A percentile compares a stretch with the other conserved stretches of the same genome.
phyloP scores from a whole-genome alignment of 2,113 vertebrate genomes.

The Patagioenas fasciata region DNA sequence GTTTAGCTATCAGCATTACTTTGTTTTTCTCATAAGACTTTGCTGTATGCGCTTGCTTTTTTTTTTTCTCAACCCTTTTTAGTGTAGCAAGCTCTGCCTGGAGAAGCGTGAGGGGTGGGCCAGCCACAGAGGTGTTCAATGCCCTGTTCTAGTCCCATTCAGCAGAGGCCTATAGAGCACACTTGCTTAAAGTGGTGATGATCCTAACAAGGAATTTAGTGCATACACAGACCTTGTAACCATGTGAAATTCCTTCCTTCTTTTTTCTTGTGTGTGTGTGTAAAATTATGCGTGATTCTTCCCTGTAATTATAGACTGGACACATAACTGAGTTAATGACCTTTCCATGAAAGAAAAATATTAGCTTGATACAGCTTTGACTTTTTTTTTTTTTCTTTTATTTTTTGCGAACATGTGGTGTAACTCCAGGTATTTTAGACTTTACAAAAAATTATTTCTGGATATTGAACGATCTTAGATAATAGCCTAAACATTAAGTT shows the following conservation, averaged over 20 bases:
- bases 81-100: neutral
- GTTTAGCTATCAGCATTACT: neutral
- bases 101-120: neutral
- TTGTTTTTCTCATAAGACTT: neutral
- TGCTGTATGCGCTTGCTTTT: neutral
- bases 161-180: neutral
- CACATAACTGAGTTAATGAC: neutral
- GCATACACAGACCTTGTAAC: neutral
- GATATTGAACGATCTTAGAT: neutral
- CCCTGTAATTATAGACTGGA: neutral
- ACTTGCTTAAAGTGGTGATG: neutral
- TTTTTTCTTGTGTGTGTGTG: neutral
- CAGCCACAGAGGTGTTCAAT: neutral
- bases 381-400: too few relatives aligned
- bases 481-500: neutral
- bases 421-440: neutral
- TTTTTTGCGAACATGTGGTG: neutral
- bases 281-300: neutral
- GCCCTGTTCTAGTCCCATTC: neutral
- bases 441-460: neutral
- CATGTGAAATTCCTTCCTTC: neutral
- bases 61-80: neutral
- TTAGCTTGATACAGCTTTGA: neutral
- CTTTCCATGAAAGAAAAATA: neutral
- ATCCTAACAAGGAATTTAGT: neutral